Evolutionary conservation across 2,797 vertebrate genomes (phyloP), one percentile per base, ranked within the genome.

Genomic region (Gallinago nigripennis): DNA sequence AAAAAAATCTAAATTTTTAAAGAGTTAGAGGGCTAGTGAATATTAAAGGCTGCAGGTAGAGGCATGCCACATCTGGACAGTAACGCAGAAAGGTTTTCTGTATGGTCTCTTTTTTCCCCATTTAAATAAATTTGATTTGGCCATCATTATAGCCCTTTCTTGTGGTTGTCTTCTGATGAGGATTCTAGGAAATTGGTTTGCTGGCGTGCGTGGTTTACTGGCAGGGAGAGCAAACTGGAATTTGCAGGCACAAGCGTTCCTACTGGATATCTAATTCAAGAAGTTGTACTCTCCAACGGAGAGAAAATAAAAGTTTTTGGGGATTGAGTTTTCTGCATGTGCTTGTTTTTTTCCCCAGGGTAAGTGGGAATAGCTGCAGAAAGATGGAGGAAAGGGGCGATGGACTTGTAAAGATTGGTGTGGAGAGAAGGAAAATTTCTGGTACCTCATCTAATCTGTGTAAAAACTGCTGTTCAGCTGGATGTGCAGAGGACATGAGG

Each of bases 101-200:
- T 12, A 16, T 27, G 56, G 11, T 57, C 24, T 75, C n/a, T 37
- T 77, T 77, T 37, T 58, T 25, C 37, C 54, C 17, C 37, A 65
- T 81, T 57, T 57, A 57, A 71, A 90, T 58, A 72, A 72, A 91
- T 82, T 81, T 72, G 27, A 48, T 91, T 75, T 92, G 54, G n/a
- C n/a, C 53, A 54, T 72, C 69, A 50, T 35, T 68, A 41, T 15
- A 82, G n/a, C 28, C 16, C 11, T 82, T 82, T 79, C 33, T 54
- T 77, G 37, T 54, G 73, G 35, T 16, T 75, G 33, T 7, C n/a
- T 73, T 93, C 45, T 85, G 79, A 73, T 92, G 68, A 68, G 64
- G 68, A 63, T 80, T 91, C 75, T 80, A 77, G 81, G 94, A 96
- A 95, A 85, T 8, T 24, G 37, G 14, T 71, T 88, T 68, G 77